Percentiles rank a stretch among this genome's conserved stretches.
Evolutionary conservation across 2,113 vertebrate genomes (phyloP).

Genomic region (Menidia beryllina): DNA sequence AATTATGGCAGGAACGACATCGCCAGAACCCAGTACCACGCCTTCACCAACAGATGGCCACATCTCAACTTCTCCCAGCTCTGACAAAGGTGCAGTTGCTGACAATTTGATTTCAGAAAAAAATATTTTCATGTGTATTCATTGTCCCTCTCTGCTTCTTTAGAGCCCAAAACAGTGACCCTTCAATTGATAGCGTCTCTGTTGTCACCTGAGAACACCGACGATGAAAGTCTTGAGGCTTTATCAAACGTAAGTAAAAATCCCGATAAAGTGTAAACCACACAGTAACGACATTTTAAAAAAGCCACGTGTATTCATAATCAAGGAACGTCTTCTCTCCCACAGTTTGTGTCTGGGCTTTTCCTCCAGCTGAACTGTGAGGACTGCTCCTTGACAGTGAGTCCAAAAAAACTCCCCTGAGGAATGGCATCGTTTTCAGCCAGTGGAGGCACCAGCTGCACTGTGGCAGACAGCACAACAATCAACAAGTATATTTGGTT

Average conservation of each 20-base stretch:
- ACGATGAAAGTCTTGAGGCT: constrained; percentile 9
- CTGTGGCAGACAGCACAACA: background rate
- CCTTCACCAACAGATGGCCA: constrained; percentile 29
- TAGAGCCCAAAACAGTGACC: constrained; percentile 12
- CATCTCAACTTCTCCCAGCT: background rate
- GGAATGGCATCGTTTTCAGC: background rate
- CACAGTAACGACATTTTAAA: background rate
- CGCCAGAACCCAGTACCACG: too few species aligned
- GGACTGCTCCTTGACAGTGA: constrained; percentile 22
- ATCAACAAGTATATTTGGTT: background rate
- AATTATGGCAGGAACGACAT: too few species aligned
- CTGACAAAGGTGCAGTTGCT: too few species aligned
- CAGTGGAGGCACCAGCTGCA: background rate
- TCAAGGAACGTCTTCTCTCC: constrained; percentile 11
- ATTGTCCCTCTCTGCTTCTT: background rate
- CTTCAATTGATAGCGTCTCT: constrained; percentile 13
- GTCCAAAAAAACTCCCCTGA: constrained; percentile 17
- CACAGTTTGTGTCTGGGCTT: constrained; percentile 23
- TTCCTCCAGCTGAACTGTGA: constrained; percentile 28
- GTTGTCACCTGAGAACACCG: background rate
- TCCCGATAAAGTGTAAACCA: background rate
- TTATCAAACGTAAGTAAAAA: constrained; percentile 36
- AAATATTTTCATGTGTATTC: background rate
- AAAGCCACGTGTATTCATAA: background rate
- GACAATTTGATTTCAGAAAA: background rate